Evolutionary conservation across 2,113 vertebrate species (phyloP).

Genomic region (Spea bombifrons): DNA sequence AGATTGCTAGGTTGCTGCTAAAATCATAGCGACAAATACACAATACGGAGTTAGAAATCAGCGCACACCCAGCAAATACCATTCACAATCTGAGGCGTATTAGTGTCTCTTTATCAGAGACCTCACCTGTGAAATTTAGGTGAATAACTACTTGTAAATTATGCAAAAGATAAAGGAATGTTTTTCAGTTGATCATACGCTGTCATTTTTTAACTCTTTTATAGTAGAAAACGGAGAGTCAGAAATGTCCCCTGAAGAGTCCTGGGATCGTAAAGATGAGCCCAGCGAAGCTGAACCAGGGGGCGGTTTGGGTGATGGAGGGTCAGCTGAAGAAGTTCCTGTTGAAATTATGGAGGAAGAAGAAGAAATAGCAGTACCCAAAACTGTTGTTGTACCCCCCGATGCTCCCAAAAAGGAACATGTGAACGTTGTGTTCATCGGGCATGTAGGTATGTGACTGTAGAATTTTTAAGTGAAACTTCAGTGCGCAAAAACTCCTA

Average conservation of each 20-base stretch:
- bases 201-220: constrained; percentile 44
- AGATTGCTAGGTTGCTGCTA: too few relatives aligned
- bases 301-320: constrained; percentile 64
- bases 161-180: too few relatives aligned
- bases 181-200: too few relatives aligned
- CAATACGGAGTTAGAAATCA: too few relatives aligned
- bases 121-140: too few relatives aligned
- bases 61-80: too few relatives aligned
- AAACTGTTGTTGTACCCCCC: constrained; percentile 78
- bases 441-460: constrained; percentile 85
- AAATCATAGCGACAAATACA: too few relatives aligned
- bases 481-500: too few relatives aligned
- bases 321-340: constrained; percentile 67
- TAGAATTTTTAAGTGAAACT: too few relatives aligned
- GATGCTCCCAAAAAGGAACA: constrained; percentile 96
- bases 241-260: constrained; percentile 88
- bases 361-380: constrained; percentile 85
- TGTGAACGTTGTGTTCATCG: constrained; percentile 97
- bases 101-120: too few relatives aligned
- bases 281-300: constrained; percentile 75
- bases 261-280: constrained; percentile 94
- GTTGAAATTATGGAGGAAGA: constrained; percentile 90
- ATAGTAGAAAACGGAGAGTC: constrained; percentile 91
- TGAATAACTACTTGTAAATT: too few relatives aligned
- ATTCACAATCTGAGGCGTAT: too few relatives aligned